Conservation (phyloP, 2,888 invertebrate species). For the Raillietiella orientalis region DNA sequence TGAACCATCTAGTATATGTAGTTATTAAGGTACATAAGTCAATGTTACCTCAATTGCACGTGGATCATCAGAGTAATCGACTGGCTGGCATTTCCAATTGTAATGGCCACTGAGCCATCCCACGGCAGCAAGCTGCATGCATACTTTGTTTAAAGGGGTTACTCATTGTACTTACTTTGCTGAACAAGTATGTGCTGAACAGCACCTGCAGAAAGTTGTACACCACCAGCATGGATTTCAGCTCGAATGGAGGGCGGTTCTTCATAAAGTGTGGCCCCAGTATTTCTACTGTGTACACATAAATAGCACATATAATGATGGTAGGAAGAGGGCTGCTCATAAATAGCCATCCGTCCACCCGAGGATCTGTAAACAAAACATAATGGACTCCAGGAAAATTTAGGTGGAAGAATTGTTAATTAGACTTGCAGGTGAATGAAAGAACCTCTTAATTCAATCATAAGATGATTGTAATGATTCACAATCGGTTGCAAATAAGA, state of each 20-base stretch:
- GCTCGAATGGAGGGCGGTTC: conserved; percentile 53
- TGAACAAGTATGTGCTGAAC: conserved; percentile 66
- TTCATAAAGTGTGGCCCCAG: conserved; percentile 63
- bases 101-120: conserved; percentile 74
- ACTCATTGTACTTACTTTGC: conserved; percentile 31
- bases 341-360: conserved; percentile 60
- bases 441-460: too few relatives aligned
- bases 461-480: too few relatives aligned
- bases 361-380: conserved; percentile 30
- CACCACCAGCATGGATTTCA: conserved; percentile 38
- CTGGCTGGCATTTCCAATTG: conserved; percentile 53
- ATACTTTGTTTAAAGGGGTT: too few relatives aligned
- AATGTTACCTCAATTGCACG: conserved; percentile 34
- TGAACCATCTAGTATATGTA: conserved; percentile 33
- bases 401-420: too few relatives aligned
- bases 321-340: conserved; percentile 69
- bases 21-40: too few relatives aligned
- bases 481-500: too few relatives aligned
- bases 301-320: conserved; percentile 39
- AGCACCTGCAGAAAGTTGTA: conserved; percentile 70
- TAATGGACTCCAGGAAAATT: not conserved
- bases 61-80: conserved; percentile 31
- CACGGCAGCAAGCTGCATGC: conserved; percentile 15
- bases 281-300: conserved; percentile 46
- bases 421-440: too few relatives aligned